Conservation (phyloP, 1,140 invertebrate species). For the Cyrtorhinus lividipennis region DNA sequence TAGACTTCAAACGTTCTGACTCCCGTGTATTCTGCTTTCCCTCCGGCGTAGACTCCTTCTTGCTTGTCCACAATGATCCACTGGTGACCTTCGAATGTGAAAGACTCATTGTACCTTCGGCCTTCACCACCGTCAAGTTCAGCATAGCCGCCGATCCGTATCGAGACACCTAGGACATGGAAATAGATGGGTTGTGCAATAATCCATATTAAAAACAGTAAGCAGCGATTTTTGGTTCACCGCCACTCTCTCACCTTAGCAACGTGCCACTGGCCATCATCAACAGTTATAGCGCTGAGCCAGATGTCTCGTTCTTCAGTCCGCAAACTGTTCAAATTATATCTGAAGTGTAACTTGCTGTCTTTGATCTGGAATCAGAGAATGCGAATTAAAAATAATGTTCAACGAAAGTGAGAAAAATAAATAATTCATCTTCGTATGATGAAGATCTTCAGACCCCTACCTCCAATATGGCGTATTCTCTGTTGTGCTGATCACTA, state of each 20-base stretch:
- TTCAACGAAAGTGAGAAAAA: neutral
- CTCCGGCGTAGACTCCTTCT: conserved; percentile 86
- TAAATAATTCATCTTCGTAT: no score
- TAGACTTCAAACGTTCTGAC: conserved; percentile 85
- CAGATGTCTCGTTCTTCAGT: conserved; percentile 81
- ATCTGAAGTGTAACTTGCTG: conserved; percentile 74
- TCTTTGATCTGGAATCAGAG: conserved; percentile 63
- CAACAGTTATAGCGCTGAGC: conserved; percentile 74
- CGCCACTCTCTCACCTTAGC: conserved; percentile 60
- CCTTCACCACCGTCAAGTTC: conserved; percentile 89
- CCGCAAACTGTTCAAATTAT: conserved; percentile 79
- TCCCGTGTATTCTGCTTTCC: conserved; percentile 87
- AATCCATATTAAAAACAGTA: neutral
- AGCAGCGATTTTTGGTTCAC: no score
- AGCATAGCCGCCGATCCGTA: conserved; percentile 88
- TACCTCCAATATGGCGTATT: conserved; percentile 87
- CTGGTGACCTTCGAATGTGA: conserved; percentile 78
- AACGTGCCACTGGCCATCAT: conserved; percentile 95
- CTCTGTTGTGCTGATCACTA: conserved; percentile 84
- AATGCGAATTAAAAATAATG: conserved; percentile 17
- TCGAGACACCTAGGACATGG: conserved; percentile 36
- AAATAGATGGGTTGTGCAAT: conserved; percentile 2
- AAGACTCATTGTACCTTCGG: conserved; percentile 84
- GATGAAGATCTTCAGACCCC: neutral
- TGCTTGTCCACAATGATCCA: conserved; percentile 86